Conservation (phyloP, 2,888 invertebrate species). For the Drosophila neonasuta region DNA sequence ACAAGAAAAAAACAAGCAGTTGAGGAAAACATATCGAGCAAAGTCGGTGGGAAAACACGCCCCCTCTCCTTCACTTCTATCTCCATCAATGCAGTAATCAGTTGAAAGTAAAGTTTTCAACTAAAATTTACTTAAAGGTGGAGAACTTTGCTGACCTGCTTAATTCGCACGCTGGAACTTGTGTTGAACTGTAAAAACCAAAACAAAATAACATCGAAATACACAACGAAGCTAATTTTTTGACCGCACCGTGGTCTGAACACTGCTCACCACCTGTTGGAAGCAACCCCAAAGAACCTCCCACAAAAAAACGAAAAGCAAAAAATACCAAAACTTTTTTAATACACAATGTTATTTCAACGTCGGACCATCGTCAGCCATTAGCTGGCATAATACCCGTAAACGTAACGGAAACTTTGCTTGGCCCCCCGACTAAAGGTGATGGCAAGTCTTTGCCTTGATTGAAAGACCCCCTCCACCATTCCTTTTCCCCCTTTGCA, state of each 20-base stretch:
- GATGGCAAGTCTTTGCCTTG: slow-evolving; percentile 1
- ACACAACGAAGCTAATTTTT: slow-evolving; percentile 2
- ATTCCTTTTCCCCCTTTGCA: too few relatives aligned
- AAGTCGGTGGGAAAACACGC: not conserved
- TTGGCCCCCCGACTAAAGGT: slow-evolving; percentile 9
- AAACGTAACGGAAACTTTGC: slow-evolving; percentile 54
- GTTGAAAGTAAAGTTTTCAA: slow-evolving; percentile 54
- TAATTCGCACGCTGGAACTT: slow-evolving; percentile 30
- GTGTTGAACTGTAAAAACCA: slow-evolving; percentile 12
- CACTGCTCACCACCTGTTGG: not conserved
- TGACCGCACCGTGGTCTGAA: slow-evolving; percentile 40
- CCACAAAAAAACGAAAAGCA: not conserved
- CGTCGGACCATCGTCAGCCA: slow-evolving; percentile 10
- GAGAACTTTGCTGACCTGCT: slow-evolving; percentile 21
- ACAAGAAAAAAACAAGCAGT: slow-evolving; percentile 17
- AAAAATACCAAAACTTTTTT: slow-evolving; percentile 56
- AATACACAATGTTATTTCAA: slow-evolving; percentile 43
- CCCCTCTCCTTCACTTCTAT: not conserved
- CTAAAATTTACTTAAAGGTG: slow-evolving; percentile 48
- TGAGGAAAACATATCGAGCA: slow-evolving; percentile 2
- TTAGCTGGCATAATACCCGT: slow-evolving; percentile 51
- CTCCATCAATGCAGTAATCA: slow-evolving; percentile 2
- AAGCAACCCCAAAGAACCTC: not conserved
- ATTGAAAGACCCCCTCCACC: not conserved
- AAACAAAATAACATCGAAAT: slow-evolving; percentile 30